Percentiles rank a stretch among this genome's conserved stretches.
Evolutionary conservation across 1,140 invertebrate genomes (phyloP).

Genomic region (Gryllus bimaculatus): DNA sequence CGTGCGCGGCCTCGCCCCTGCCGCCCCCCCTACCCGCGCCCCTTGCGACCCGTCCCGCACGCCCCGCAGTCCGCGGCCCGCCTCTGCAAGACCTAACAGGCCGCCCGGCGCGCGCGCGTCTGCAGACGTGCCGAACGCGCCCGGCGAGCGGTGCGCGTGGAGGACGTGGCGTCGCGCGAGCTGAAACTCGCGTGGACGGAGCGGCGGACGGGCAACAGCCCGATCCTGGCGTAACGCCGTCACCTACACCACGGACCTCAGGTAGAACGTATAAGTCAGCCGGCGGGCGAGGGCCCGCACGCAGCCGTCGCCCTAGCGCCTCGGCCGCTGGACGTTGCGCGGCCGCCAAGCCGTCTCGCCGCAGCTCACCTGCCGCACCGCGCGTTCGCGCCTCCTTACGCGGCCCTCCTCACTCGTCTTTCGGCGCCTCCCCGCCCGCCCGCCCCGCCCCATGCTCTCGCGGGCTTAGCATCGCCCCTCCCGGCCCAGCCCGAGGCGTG

Average conservation of each 20-base stretch:
- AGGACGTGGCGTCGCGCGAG: constrained; percentile 27
- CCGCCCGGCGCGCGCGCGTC: neutral
- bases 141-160: constrained; percentile 29
- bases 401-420: no score
- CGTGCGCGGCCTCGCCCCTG: neutral
- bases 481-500: neutral
- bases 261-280: constrained; percentile 18
- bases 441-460: no score
- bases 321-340: no score
- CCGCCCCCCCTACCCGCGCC: no score
- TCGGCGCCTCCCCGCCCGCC: no score
- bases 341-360: no score
- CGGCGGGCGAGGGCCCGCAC: neutral
- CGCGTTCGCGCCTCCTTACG: no score
- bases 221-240: constrained; percentile 30
- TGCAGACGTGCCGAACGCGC: constrained; percentile 30
- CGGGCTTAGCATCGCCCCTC: neutral
- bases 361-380: no score
- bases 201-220: constrained; percentile 31
- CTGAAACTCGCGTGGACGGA: constrained; percentile 31
- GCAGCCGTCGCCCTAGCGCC: no score
- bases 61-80: no score
- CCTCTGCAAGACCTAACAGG: no score
- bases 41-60: no score
- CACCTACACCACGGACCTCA: constrained; percentile 21